Base-by-base conservation (phyloP, 2,888 invertebrate genomes). In the Fragum sueziense region DNA sequence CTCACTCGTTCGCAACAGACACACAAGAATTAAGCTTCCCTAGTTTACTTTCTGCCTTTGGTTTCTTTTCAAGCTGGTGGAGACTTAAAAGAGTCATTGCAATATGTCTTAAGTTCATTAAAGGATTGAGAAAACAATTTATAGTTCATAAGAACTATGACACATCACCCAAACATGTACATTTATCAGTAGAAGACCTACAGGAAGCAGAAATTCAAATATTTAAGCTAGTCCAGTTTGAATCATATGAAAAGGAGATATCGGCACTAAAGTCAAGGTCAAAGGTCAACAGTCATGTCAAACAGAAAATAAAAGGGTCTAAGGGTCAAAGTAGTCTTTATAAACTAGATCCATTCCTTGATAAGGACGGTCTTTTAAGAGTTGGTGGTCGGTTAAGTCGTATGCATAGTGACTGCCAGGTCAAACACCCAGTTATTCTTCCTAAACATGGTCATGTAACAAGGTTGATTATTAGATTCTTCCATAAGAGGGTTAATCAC, bases 371-470 rank as follows among this genome's bases (percentile, higher is more conserved):
- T 11, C 11, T 86, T 9, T 14, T 88, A 6, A 51, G 79, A 17
- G 79, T 79, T 29, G 79, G 75, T 41, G 79, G 75, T 31, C 67
- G 75, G 14, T 27, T 73, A 34, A 14, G 59, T 31, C 33, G 61
- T 27, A 17, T 72, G 17, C n/a, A 73, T 7, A 3, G 72, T 20
- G 54, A 22, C 25, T 54, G 27, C 6, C 20, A 72, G 3, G 7
- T 77, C 9, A 86, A 83, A 68, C 76, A 84, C 34, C 86, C 85
- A n/a, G 57, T 84, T 14, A 76, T 86, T 41, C 25, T 86, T 17
- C 85, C 84, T 9, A 83, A 51, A 54, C 77, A 74, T 1, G 17
- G 68, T 71, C 85, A 87, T 31, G 29, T 86, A 0, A 83, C 84
- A 34, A 41, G 57, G 6, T 51, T 86, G 3, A 9, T 86, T 11